Evolutionary conservation across 37 sponge, comb jelly and placozoan genomes (phyloP).

Genomic region (Oscarella lobularis): DNA sequence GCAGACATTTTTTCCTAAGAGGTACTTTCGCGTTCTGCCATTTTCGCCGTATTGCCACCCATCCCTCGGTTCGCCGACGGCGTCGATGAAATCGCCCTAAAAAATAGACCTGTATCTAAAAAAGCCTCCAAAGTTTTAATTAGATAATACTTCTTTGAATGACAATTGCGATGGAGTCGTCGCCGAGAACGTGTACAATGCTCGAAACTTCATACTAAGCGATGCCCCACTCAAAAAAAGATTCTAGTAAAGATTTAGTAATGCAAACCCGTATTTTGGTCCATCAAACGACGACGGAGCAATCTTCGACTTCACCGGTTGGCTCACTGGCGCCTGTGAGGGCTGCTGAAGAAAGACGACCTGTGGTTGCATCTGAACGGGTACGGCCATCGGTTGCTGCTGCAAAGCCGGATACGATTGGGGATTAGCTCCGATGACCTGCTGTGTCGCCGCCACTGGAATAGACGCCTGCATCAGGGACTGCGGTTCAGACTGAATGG

Average conservation of each 20-base stretch:
- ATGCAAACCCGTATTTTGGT: background rate
- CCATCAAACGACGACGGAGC: background rate
- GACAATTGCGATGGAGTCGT: too few species aligned
- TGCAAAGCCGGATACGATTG: too few species aligned
- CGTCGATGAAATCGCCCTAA: conserved; percentile 68
- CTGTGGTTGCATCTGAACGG: background rate
- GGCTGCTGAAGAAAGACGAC: background rate
- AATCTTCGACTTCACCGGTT: background rate
- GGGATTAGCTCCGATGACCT: too few species aligned
- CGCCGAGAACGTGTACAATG: background rate
- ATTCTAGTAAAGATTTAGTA: background rate
- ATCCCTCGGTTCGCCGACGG: conserved; percentile 34
- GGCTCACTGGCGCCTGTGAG: background rate
- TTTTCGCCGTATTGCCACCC: conserved; percentile 76
- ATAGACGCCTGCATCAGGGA: too few species aligned
- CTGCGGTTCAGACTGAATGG: background rate
- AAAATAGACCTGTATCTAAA: too few species aligned
- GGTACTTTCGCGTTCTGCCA: conserved; percentile 38
- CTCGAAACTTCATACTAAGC: background rate
- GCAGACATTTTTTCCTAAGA: background rate
- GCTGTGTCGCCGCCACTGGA: too few species aligned
- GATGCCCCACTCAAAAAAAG: background rate
- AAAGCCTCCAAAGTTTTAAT: too few species aligned
- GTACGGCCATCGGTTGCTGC: background rate
- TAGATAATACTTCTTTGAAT: too few species aligned